phyloP scores from a whole-genome alignment of 2,797 vertebrate genomes.

The Sebastiscus albofasciatus region DNA sequence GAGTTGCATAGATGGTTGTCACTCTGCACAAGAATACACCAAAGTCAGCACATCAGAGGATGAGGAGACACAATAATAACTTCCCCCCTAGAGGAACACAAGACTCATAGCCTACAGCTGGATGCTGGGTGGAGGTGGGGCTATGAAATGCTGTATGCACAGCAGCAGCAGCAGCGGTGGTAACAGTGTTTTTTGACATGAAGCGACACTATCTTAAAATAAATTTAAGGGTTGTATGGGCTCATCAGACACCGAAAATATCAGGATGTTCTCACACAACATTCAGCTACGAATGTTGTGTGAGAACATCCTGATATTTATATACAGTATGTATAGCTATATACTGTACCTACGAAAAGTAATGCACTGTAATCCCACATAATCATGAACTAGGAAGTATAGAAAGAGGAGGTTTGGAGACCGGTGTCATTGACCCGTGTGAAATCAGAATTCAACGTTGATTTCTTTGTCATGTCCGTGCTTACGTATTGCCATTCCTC shows the following conservation, averaged over 20 bases:
- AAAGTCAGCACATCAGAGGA: background rate
- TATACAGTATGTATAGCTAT: no score
- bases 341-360: no score
- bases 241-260: background rate
- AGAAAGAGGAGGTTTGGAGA: no score
- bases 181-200: background rate
- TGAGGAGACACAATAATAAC: background rate
- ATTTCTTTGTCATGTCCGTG: no score
- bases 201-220: background rate
- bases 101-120: background rate
- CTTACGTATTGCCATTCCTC: no score
- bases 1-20: background rate
- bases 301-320: no score
- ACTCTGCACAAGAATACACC: background rate
- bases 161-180: background rate
- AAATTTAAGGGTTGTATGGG: background rate
- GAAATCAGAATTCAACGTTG: no score
- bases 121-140: background rate
- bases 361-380: no score
- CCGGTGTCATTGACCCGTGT: no score
- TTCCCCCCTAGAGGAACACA: background rate
- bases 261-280: no score
- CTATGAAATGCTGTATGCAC: background rate
- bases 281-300: no score
- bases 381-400: no score